Evolutionary conservation across 2,113 vertebrate genomes (phyloP).

Genomic region (Tetrao urogallus): DNA sequence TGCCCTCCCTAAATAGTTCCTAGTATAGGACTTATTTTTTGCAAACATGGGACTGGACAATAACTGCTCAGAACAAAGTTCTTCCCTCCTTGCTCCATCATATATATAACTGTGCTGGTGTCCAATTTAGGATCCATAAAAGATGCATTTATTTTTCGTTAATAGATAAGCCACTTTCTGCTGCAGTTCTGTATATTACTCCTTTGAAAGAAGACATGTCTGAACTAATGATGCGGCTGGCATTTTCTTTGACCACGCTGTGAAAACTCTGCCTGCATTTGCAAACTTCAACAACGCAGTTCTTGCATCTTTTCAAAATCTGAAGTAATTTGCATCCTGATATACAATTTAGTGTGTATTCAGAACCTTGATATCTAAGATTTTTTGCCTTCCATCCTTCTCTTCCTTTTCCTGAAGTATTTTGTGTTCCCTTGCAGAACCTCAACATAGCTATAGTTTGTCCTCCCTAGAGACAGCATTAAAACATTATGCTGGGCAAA

Average conservation of each 20-base stretch:
- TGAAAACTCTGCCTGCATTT: neutral
- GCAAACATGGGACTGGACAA: neutral
- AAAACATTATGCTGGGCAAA: neutral
- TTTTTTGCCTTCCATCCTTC: neutral
- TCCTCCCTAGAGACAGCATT: neutral
- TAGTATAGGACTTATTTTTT: neutral
- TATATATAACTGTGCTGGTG: neutral
- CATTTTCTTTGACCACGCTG: neutral
- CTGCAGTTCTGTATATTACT: neutral
- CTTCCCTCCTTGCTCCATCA: accelerated
- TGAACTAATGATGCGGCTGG: neutral
- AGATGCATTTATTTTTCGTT: neutral
- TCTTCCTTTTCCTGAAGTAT: neutral
- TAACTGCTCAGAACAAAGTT: neutral
- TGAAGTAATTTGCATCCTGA: neutral
- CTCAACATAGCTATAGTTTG: neutral
- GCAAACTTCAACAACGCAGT: neutral
- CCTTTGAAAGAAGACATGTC: neutral
- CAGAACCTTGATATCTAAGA: neutral
- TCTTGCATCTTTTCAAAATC: neutral
- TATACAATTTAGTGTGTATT: neutral
- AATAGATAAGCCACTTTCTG: neutral
- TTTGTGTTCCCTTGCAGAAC: neutral
- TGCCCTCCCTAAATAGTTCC: neutral
- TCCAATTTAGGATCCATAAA: neutral